A percentile compares a stretch with the other conserved stretches of the same genome.
phyloP scores from a whole-genome alignment of 1,140 invertebrate species.

The Drosophila pseudoananassae region DNA sequence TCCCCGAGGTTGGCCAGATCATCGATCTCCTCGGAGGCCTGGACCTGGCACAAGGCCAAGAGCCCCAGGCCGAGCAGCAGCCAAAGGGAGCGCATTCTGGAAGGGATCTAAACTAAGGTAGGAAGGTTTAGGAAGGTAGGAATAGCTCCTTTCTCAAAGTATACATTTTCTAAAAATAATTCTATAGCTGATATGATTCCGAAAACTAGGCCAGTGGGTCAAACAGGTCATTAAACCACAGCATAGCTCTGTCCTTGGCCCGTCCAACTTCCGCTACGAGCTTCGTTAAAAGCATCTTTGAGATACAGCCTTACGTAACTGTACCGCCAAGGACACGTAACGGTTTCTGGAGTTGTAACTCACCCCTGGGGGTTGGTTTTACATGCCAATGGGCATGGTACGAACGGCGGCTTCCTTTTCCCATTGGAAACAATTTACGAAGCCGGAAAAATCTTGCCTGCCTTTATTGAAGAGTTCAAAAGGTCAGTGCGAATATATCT shows the following conservation, averaged over 20 bases:
- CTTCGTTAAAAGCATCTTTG: slow-evolving; percentile 3
- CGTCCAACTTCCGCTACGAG: slow-evolving; percentile 6
- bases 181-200: not conserved
- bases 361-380: slow-evolving; percentile 44
- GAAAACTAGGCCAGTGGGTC: not conserved
- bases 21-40: slow-evolving; percentile 47
- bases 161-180: not conserved
- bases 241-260: slow-evolving; percentile 11
- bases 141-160: too few relatives aligned
- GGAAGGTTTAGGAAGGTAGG: too few relatives aligned
- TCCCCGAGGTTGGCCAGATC: slow-evolving; percentile 29
- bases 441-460: slow-evolving; percentile 24
- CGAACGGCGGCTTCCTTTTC: slow-evolving; percentile 17
- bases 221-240: not conserved
- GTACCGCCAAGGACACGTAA: slow-evolving; percentile 13
- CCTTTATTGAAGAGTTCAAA: slow-evolving; percentile 35
- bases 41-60: slow-evolving; percentile 55
- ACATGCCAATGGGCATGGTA: slow-evolving; percentile 2
- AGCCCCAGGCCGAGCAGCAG: slow-evolving; percentile 69
- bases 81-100: slow-evolving; percentile 65
- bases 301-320: not conserved
- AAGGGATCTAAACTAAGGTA: slow-evolving; percentile 17
- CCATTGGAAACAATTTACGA: slow-evolving; percentile 41
- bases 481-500: slow-evolving; percentile 33
- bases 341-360: slow-evolving; percentile 22